phyloP scores from a whole-genome alignment of 2,797 vertebrate genomes.

The Eulemur albifrons region DNA sequence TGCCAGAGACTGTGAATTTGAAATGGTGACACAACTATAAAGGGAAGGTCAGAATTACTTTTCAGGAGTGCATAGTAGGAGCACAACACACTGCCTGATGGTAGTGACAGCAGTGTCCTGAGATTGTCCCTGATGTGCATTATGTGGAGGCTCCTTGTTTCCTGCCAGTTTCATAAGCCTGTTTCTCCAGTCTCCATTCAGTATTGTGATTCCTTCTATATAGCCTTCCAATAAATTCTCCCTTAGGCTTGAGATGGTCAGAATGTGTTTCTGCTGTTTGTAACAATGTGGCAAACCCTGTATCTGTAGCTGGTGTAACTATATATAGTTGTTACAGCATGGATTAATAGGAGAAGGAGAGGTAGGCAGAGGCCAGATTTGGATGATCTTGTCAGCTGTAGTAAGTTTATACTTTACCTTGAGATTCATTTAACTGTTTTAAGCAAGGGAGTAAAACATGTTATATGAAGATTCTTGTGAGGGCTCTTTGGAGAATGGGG shows the following conservation, averaged over 20 bases:
- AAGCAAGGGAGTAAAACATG: background rate
- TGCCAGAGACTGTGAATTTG: background rate
- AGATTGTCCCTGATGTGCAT: background rate
- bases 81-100: background rate
- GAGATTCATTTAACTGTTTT: background rate
- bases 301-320: background rate
- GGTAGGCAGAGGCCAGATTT: background rate
- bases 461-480: background rate
- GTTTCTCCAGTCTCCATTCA: background rate
- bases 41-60: slow-evolving; percentile 9
- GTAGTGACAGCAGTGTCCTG: background rate
- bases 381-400: background rate
- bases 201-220: background rate
- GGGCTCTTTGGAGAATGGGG: background rate
- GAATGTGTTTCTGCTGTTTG: slow-evolving; percentile 20
- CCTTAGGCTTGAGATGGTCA: background rate
- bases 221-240: background rate
- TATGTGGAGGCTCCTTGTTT: background rate
- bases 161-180: background rate
- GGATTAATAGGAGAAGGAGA: background rate
- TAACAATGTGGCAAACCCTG: background rate
- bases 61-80: background rate
- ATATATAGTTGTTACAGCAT: background rate
- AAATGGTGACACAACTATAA: background rate
- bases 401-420: background rate